phyloP scores from a whole-genome alignment of 2,797 vertebrate genomes.

The Morelia viridis region DNA sequence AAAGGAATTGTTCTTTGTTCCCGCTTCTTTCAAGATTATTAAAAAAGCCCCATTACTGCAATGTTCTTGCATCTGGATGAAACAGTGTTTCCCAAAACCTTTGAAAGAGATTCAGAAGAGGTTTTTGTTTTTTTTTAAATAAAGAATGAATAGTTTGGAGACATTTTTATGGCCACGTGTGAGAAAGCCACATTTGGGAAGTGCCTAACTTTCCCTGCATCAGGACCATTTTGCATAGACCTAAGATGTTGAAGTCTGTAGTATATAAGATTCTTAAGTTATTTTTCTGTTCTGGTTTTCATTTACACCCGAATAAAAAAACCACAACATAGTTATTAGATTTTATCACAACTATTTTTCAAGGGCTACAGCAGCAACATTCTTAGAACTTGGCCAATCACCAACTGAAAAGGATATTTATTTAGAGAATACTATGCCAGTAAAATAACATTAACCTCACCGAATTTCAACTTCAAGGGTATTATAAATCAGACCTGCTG shows the following conservation, averaged over 20 bases:
- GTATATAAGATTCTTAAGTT: conserved; percentile 18
- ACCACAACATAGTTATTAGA: not conserved
- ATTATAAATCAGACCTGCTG: conserved; percentile 3
- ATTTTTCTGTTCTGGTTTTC: conserved; percentile 21
- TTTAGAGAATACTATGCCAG: conserved; percentile 10
- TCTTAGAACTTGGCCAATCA: not conserved
- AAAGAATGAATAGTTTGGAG: conserved; percentile 6
- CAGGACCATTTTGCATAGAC: not conserved
- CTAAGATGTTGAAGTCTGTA: not conserved
- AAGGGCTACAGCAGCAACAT: not conserved
- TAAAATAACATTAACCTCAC: conserved; percentile 23
- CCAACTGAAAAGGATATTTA: not conserved
- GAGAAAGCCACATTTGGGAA: conserved; percentile 12
- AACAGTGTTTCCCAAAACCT: conserved; percentile 18
- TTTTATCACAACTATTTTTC: conserved; percentile 25
- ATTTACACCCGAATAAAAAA: conserved; percentile 36
- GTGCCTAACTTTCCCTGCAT: not conserved
- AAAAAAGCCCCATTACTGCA: conserved; percentile 7
- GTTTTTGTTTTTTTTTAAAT: too few species aligned
- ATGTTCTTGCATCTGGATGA: conserved; percentile 21
- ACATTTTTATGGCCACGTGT: not conserved
- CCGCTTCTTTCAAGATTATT: not conserved
- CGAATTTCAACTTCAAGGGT: conserved; percentile 8
- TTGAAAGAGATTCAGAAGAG: not conserved
- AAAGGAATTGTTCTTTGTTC: not conserved